Base-by-base conservation (phyloP, 2,888 invertebrate species). In the Odontocerum albicorne region DNA sequence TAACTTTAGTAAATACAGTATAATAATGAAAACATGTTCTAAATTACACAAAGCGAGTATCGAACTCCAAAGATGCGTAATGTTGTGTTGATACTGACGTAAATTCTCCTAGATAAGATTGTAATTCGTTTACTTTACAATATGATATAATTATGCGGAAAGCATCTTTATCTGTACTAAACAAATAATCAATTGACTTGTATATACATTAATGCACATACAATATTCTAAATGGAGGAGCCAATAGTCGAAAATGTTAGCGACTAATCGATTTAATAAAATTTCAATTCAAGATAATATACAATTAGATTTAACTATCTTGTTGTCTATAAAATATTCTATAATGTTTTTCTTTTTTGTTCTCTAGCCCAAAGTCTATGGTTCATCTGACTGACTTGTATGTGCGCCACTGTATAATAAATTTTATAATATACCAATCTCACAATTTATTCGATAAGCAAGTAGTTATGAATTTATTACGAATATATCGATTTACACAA, bases 11-110 rank as follows among this genome's bases (percentile, higher is more conserved):
- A 36, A 62, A 62, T 55, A 55, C 55, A 55, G 65, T 63, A 60
- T 65, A 66, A 67, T 63, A 63, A 70, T 68, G 67, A 68, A 70
- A 71, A 68, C 67, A 72, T 70, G 74, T 73, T 74, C 72, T 73
- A 73, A 73, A 73, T 70, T 70, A 67, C 56, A 63, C 60, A 62
- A 61, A 63, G 62, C 68, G 67, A 72, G 71, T 70, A 72, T 71
- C 70, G 72, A 65, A 68, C 66, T 67, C 65, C 67, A 69, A 67
- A 68, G 68, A 70, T 66, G 67, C 65, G 65, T 65, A 66, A 64
- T 64, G 63, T 65, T 45, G 42, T 57, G 49, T 43, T 59, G 43
- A 53, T 56, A 52, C 52, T 36, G 49, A 38, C 53, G 43, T 49
- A 54, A 36, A 49, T 54, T 49, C 20, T 49, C 39, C 21, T 49